phyloP scores from a whole-genome alignment of 1,140 invertebrate genomes.

The Leptoteleia sp. region DNA sequence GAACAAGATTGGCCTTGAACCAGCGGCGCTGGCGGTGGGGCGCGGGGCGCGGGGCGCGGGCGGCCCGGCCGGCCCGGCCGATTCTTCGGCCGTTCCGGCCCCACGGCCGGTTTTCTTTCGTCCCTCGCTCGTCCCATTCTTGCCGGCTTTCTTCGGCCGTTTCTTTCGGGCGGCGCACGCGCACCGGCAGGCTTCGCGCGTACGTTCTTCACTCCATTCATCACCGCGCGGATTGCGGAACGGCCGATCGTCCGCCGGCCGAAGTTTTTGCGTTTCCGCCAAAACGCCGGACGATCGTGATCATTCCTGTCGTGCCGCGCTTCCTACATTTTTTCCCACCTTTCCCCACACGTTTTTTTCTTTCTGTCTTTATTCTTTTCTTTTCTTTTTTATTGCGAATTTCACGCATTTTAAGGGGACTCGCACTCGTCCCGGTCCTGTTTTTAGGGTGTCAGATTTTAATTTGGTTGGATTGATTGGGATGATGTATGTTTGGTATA shows the following conservation, averaged over 20 bases:
- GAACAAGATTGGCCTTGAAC: slow-evolving; percentile 68
- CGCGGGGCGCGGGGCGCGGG: slow-evolving; percentile 28
- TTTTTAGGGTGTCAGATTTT: slow-evolving; percentile 54
- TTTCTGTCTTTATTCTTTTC: too few relatives aligned
- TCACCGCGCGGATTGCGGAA: slow-evolving; percentile 61
- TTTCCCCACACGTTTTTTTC: too few relatives aligned
- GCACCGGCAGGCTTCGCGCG: slow-evolving; percentile 33
- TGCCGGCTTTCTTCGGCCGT: slow-evolving; percentile 51
- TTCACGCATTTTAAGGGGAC: slow-evolving; percentile 45
- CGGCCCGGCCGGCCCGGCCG: too few relatives aligned
- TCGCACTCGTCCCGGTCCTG: slow-evolving; percentile 1
- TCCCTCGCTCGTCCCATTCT: slow-evolving; percentile 27
- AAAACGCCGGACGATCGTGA: slow-evolving; percentile 40
- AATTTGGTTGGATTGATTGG: slow-evolving; percentile 36
- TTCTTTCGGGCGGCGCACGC: slow-evolving; percentile 41
- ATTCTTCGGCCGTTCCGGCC: slow-evolving; percentile 25
- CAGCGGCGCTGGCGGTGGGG: slow-evolving; percentile 27
- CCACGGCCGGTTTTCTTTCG: slow-evolving; percentile 41
- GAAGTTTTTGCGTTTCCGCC: slow-evolving; percentile 61
- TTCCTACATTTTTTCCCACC: too few relatives aligned
- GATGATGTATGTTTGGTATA: slow-evolving; percentile 9
- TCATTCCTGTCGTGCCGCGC: slow-evolving; percentile 50
- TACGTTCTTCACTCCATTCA: slow-evolving; percentile 53
- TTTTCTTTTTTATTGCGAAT: slow-evolving; percentile 48
- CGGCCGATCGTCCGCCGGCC: slow-evolving; percentile 38